Conservation (phyloP, 2,888 invertebrate genomes). For the Aspidiotus destructor region DNA sequence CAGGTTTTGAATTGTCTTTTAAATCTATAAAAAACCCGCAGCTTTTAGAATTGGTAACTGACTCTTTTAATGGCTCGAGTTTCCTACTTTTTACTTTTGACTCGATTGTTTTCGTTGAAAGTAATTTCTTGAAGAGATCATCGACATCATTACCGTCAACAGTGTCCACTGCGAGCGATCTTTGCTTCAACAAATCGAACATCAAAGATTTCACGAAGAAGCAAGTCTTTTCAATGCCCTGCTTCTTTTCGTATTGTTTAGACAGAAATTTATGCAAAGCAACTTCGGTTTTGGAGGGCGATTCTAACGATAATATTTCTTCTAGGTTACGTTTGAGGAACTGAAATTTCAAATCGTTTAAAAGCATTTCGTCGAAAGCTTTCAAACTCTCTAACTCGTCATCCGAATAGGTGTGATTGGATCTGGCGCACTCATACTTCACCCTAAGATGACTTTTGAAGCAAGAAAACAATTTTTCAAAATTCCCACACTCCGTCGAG, state of each 20-base stretch:
- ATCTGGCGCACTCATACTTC: constrained; percentile 23
- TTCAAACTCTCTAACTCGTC: constrained; percentile 18
- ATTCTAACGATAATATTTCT: constrained; percentile 11
- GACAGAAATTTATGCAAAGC: constrained; percentile 22
- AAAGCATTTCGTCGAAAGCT: constrained; percentile 19
- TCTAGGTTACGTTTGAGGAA: constrained; percentile 20
- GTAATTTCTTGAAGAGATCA: background rate
- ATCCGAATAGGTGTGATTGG: constrained; percentile 6
- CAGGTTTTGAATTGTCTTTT: constrained; percentile 9
- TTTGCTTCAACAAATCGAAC: constrained; percentile 3
- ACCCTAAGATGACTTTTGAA: constrained; percentile 22
- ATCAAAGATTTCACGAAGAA: constrained; percentile 15
- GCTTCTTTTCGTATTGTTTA: constrained; percentile 23
- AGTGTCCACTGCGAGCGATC: constrained; percentile 3
- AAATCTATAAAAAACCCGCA: constrained; percentile 28
- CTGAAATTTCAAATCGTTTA: constrained; percentile 10
- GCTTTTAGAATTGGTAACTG: constrained; percentile 21
- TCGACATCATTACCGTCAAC: background rate
- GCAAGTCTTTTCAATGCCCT: constrained; percentile 9
- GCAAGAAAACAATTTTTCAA: background rate
- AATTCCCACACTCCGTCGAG: too few species aligned
- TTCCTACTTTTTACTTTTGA: background rate
- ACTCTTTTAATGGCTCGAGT: constrained; percentile 3
- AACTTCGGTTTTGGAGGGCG: constrained; percentile 16
- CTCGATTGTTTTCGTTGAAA: background rate